These are phyloP conservation scores for Idris sp. DNA, from an alignment of 1,140 invertebrate genomes.

Conservation along the genomic window DNA sequence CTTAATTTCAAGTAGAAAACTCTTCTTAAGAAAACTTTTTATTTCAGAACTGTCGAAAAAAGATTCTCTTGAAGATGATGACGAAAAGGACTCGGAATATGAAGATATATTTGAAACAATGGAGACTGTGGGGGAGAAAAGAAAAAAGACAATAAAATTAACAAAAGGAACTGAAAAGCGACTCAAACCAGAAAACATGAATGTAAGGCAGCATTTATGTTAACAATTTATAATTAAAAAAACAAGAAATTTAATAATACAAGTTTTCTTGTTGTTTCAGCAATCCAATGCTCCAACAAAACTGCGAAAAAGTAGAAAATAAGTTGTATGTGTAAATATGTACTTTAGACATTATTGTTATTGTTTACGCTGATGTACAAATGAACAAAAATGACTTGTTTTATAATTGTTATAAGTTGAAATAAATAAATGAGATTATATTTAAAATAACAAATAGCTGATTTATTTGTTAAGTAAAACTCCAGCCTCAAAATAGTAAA, in stretches of 20 bases:
- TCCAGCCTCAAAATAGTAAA: too few species aligned
- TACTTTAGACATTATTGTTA: constrained; percentile 19
- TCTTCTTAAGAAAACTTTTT: too few species aligned
- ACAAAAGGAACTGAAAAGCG: constrained; percentile 16
- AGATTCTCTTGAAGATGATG: constrained; percentile 21
- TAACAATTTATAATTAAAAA: too few species aligned
- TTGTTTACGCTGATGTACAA: constrained; percentile 41
- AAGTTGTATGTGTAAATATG: constrained; percentile 9
- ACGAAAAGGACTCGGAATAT: constrained; percentile 38
- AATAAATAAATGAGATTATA: constrained; percentile 40
- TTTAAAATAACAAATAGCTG: constrained; percentile 39
- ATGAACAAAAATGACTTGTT: constrained; percentile 35
- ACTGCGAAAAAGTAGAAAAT: constrained; percentile 18
- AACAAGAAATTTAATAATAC: too few species aligned
- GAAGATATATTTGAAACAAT: constrained; percentile 46
- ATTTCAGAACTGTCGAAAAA: constrained; percentile 23
- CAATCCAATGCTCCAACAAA: constrained; percentile 20
- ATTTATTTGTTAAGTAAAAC: too few species aligned
- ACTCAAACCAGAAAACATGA: constrained; percentile 13
- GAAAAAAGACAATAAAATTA: constrained; percentile 25
- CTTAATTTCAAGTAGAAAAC: too few species aligned
- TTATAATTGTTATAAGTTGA: constrained; percentile 32
- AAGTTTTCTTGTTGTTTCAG: constrained; percentile 15
- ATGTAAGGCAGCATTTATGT: too few species aligned
- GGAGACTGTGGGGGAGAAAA: constrained; percentile 39